phyloP scores from a whole-genome alignment of 2,797 vertebrate species.

The Tiaroga cobitis region DNA sequence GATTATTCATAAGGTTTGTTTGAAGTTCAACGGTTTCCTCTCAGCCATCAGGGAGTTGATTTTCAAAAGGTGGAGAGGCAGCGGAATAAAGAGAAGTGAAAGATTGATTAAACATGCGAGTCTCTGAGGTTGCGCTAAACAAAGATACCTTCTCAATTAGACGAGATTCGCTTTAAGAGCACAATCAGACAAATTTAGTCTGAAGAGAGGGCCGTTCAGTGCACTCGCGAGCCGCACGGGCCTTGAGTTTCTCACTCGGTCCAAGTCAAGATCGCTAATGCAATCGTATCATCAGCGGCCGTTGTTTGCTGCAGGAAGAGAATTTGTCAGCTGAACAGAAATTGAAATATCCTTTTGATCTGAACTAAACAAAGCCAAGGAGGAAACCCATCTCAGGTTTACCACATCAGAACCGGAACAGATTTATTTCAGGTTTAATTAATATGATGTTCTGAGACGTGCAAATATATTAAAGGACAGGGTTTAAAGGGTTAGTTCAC shows the following conservation, averaged over 20 bases:
- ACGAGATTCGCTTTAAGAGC: slow-evolving; percentile 63
- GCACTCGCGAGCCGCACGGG: too few relatives aligned
- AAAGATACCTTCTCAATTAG: slow-evolving; percentile 59
- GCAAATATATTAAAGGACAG: background rate
- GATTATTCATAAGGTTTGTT: slow-evolving; percentile 83
- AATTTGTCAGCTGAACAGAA: background rate
- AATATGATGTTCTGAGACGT: background rate
- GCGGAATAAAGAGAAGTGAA: slow-evolving; percentile 69
- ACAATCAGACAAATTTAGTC: slow-evolving; percentile 57
- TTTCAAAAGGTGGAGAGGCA: slow-evolving; percentile 78
- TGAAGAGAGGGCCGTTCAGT: slow-evolving; percentile 43
- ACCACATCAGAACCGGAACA: background rate
- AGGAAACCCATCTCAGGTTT: background rate
- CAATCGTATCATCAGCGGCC: background rate
- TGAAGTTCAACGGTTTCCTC: slow-evolving; percentile 79
- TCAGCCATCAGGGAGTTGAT: slow-evolving; percentile 74
- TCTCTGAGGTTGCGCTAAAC: slow-evolving; percentile 67
- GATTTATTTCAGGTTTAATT: background rate
- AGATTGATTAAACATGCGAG: slow-evolving; percentile 75
- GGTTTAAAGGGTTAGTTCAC: background rate
- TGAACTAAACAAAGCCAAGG: background rate
- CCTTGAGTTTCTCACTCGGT: background rate
- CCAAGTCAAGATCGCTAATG: background rate
- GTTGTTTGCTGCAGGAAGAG: too few relatives aligned
- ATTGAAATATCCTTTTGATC: background rate